Base-by-base conservation (phyloP, 2,113 vertebrate species). In the Engraulis encrasicolus region DNA sequence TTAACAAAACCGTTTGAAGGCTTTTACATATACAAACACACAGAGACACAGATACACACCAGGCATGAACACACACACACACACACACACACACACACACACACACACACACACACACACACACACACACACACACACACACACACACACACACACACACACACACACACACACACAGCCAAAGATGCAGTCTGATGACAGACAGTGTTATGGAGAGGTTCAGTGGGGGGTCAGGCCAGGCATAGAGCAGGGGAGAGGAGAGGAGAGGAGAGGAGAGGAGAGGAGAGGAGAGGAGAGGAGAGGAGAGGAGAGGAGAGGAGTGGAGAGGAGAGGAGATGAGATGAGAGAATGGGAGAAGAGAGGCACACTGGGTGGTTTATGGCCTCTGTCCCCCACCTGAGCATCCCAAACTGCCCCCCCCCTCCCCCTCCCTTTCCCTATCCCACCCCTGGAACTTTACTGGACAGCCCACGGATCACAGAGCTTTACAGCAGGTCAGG, bases 121-220 rank as follows among this genome's bases (percentile, higher is more conserved):
- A n/a, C n/a, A n/a, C n/a, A n/a, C n/a, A n/a, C 50, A 58, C 20
- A 58, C 54, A 23, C 54, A 58, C 54, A 66, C 58, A 66, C 58
- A 66, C 58, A 66, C 58, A 66, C 58, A 31, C 58, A 66, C 58
- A 66, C 66, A 34, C 66, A 71, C 27, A 74, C 66, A 58, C 52
- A 58, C 52, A 58, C 19, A 58, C 19, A 58, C 19, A 52, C 19
- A 58, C 54, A 58, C 19, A 19, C 9, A 23, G 17, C 4, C 40
- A 45, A 45, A 45, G 31, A 27, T 34, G 31, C 34, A 27, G 66
- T 2, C 66, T 74, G n/a, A n/a, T n/a, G 66, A 74, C 66, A 74
- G 66, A 27, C 66, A 34, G 66, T 23, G 61, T 34, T 71, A 66
- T 66, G 27, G 61, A 71, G 1, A 14, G 61, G 66, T 74, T 74